These are phyloP conservation scores for Dendrocopos noguchii DNA, from an alignment of 2,113 vertebrate genomes.

Conservation along the genomic window DNA sequence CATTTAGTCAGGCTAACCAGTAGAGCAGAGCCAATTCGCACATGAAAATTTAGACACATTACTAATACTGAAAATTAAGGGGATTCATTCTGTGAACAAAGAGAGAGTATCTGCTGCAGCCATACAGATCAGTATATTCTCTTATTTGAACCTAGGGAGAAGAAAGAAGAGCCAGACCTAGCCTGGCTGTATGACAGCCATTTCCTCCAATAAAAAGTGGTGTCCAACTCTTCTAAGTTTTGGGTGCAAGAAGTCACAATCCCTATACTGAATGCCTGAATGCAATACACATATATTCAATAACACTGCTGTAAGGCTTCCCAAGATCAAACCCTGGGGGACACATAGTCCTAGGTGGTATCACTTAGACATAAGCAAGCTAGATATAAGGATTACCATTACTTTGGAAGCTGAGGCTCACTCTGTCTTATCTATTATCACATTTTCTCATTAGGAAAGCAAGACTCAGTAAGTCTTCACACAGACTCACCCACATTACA, in stretches of 20 bases:
- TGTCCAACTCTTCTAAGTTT: neutral
- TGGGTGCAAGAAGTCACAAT: neutral
- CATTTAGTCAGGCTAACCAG: conserved; percentile 6
- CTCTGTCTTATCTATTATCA: neutral
- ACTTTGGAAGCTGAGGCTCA: neutral
- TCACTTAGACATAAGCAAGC: neutral
- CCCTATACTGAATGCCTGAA: neutral
- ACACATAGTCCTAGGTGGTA: neutral
- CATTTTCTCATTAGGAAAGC: neutral
- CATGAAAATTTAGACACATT: neutral
- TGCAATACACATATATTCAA: neutral
- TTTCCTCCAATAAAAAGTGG: neutral
- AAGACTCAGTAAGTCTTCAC: neutral
- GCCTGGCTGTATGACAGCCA: neutral
- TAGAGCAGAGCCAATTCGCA: neutral
- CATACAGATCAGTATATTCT: neutral
- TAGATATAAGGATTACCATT: neutral
- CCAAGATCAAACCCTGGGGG: neutral
- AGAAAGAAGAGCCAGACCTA: neutral
- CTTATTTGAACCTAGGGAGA: neutral
- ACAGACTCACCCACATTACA: neutral
- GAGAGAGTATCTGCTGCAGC: neutral
- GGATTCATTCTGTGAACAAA: neutral
- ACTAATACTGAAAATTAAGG: neutral
- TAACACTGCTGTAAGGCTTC: neutral